Percentiles rank a stretch among this genome's conserved stretches.
Conservation (phyloP, 1,140 invertebrate species). For the Diprion similis region DNA sequence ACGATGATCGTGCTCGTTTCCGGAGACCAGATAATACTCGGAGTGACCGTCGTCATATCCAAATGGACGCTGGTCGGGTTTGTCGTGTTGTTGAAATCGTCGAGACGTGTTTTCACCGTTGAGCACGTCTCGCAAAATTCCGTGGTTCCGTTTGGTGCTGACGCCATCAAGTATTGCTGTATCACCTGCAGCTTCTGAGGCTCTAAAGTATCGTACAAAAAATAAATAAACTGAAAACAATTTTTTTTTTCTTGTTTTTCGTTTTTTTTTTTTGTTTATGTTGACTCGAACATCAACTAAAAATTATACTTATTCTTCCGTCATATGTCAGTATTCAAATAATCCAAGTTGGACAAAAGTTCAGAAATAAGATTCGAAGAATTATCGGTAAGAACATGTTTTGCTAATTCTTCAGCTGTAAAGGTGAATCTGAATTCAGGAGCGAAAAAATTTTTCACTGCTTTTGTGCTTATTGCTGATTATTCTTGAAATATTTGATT, state of each 20-base stretch:
- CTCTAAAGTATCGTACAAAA: constrained; percentile 38
- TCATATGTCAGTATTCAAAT: too few relatives aligned
- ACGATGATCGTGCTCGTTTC: neutral
- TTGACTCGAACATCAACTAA: too few relatives aligned
- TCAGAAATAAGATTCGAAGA: too few relatives aligned
- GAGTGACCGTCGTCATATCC: constrained; percentile 17
- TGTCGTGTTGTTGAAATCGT: neutral
- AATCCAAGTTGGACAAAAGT: too few relatives aligned
- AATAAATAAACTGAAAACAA: neutral
- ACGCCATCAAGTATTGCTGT: constrained; percentile 56
- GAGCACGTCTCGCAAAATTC: constrained; percentile 21
- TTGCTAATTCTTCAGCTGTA: too few relatives aligned
- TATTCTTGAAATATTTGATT: too few relatives aligned
- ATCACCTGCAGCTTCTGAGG: constrained; percentile 58
- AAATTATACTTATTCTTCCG: too few relatives aligned
- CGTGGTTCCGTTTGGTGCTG: constrained; percentile 37
- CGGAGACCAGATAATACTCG: neutral
- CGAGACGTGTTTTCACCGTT: neutral
- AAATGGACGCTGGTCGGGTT: neutral
- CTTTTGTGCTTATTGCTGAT: too few relatives aligned
- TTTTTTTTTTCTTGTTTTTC: neutral
- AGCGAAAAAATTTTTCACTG: too few relatives aligned
- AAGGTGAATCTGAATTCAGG: too few relatives aligned
- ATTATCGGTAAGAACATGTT: too few relatives aligned
- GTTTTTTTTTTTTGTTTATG: too few relatives aligned